Percentiles rank a stretch among this genome's conserved stretches.
phyloP scores from a whole-genome alignment of 1,140 invertebrate genomes.

The Acromyrmex charruanus region DNA sequence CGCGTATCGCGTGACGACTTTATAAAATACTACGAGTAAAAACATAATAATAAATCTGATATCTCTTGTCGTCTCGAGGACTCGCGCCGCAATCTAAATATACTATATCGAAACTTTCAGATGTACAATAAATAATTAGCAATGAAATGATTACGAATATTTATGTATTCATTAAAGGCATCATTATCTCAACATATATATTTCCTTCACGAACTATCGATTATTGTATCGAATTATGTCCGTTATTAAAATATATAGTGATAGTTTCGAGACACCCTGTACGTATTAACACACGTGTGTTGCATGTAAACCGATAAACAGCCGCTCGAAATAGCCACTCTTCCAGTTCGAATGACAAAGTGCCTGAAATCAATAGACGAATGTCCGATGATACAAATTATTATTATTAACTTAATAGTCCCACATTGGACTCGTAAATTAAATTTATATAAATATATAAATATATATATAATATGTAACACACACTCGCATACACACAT shows the following conservation, averaged over 20 bases:
- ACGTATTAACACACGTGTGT: not conserved
- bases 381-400: constrained; percentile 53
- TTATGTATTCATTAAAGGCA: not conserved
- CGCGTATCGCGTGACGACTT: constrained; percentile 21
- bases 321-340: constrained; percentile 42
- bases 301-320: constrained; percentile 52
- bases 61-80: not conserved
- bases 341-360: constrained; percentile 43
- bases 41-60: constrained; percentile 17
- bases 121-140: constrained; percentile 2
- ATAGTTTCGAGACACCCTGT: constrained; percentile 36
- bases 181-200: not conserved
- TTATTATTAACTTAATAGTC: constrained; percentile 64
- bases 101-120: not conserved
- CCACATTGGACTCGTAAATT: constrained; percentile 49
- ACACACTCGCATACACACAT: not conserved
- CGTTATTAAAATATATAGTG: constrained; percentile 12
- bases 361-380: constrained; percentile 71
- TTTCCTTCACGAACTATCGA: not conserved
- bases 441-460: constrained; percentile 39
- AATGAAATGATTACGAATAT: not conserved
- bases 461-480: not conserved
- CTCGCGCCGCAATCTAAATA: not conserved
- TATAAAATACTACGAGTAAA: constrained; percentile 1
- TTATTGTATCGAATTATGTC: not conserved